Evolutionary conservation across 2,888 invertebrate genomes (phyloP), one percentile per base, ranked within the genome.

Genomic region (Nymphalis polychloros): DNA sequence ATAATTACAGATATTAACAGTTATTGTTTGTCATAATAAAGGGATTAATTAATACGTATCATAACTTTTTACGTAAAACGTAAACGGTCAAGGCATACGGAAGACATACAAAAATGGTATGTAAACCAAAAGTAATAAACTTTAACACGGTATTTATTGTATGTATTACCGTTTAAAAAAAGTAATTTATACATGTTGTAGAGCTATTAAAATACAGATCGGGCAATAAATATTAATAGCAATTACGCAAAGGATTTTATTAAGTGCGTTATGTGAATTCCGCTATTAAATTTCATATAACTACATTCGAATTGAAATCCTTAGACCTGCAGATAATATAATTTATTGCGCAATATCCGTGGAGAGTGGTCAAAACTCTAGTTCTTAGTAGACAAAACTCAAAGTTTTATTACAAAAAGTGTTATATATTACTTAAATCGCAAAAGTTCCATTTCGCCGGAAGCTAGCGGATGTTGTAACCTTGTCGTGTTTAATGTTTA

Each of bases 401-500:
- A n/a, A n/a, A n/a, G 41, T 57, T 57, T 50, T 59, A 65, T 59
- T 31, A 50, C 19, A 41, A 50, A 49, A 59, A 59, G 27, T 48
- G 49, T 59, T 35, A 13, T 50, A 19, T 23, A 20, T 27, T n/a
- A n/a, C 50, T 49, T 50, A 27, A 55, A 55, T 31, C 41, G 47
- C 27, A 17, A 16, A 61, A 47, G 57, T 48, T 48, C 19, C 23
- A 67, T 70, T 73, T 68, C 81, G 81, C 73, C 84, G 87, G 87
- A 87, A 88, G 80, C 69, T 67, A 64, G 72, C 79, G 81, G 79
- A 77, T 76, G 70, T 27, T 6, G 17, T 79, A 73, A 78, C 87
- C 88, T 87, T 85, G 85, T 76, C 62, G 60, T 71, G 72, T 65
- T 31, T 31, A 75, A 79, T 80, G 77, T 81, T 81, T 80, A 35